These are phyloP conservation scores for Sula dactylatra DNA, from an alignment of 2,113 vertebrate species.

Conservation along the genomic window DNA sequence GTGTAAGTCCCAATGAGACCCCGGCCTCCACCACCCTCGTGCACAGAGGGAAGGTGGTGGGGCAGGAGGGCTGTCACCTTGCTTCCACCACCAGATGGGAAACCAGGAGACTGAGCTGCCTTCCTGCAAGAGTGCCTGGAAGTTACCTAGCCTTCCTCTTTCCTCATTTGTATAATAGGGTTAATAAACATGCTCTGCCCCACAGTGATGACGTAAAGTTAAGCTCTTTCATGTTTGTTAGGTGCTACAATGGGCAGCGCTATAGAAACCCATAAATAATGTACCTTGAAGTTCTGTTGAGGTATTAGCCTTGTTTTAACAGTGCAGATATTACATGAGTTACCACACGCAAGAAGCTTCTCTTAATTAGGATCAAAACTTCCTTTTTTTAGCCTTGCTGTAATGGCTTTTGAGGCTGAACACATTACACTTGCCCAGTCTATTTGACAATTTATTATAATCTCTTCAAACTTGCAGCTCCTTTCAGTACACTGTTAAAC, in stretches of 20 bases:
- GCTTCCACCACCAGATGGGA: neutral
- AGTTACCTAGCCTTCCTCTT: neutral
- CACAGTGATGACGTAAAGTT: neutral
- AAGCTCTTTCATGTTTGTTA: conserved; percentile 44
- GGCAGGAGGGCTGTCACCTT: neutral
- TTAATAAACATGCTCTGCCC: neutral
- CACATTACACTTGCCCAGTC: neutral
- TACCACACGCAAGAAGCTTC: neutral
- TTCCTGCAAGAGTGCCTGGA: neutral
- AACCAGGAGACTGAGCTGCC: neutral
- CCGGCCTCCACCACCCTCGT: fast-evolving
- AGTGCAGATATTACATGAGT: conserved; percentile 19
- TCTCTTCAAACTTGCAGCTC: neutral
- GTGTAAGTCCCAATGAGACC: neutral
- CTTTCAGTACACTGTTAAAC: neutral
- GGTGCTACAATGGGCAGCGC: neutral
- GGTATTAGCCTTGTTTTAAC: conserved; percentile 31
- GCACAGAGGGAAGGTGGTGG: neutral
- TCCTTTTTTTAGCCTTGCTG: neutral
- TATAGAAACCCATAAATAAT: conserved; percentile 24
- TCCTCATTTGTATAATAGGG: conserved; percentile 23
- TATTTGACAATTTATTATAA: neutral
- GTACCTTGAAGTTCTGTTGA: conserved; percentile 36
- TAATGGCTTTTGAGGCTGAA: neutral
- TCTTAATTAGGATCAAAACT: conserved; percentile 22